A percentile compares a stretch with the other conserved stretches of the same genome.
Evolutionary conservation across 2,888 invertebrate genomes (phyloP).

Genomic region (Pseudococcus longispinus): DNA sequence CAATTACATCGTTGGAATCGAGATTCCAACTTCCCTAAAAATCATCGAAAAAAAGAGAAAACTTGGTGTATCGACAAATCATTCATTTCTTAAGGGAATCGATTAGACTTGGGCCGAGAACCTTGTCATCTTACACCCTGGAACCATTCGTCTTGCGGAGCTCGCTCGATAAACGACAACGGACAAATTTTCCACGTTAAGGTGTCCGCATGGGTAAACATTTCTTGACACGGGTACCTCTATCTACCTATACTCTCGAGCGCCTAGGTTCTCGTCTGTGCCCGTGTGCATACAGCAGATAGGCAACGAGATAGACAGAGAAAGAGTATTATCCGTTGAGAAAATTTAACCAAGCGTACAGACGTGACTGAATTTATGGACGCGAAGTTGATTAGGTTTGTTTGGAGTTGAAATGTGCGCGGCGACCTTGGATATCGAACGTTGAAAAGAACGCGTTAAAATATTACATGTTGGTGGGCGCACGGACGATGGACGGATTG

Average conservation of each 20-base stretch:
- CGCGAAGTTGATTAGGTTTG: slow-evolving; percentile 38
- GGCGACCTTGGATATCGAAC: slow-evolving; percentile 45
- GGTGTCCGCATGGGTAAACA: too few species aligned
- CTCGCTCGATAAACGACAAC: too few species aligned
- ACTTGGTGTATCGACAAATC: too few species aligned
- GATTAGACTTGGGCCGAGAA: too few species aligned
- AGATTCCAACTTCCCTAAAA: too few species aligned
- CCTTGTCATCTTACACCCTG: too few species aligned
- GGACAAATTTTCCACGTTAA: too few species aligned
- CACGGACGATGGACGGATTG: not conserved
- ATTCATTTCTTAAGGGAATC: too few species aligned
- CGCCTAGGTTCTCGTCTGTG: not conserved
- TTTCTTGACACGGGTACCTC: too few species aligned
- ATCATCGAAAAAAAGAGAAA: too few species aligned
- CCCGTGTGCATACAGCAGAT: not conserved
- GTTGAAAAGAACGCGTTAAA: slow-evolving; percentile 22
- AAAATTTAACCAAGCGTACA: slow-evolving; percentile 26
- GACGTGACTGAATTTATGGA: slow-evolving; percentile 50
- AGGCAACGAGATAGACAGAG: not conserved
- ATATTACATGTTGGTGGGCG: slow-evolving; percentile 33
- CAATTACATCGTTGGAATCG: too few species aligned
- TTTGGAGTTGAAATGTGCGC: not conserved
- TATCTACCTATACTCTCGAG: not conserved
- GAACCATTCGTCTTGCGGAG: too few species aligned
- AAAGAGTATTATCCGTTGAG: not conserved